A percentile compares a stretch with the other conserved stretches of the same genome.
Evolutionary conservation across 2,797 vertebrate genomes (phyloP).

Genomic region (Trichosurus vulpecula): DNA sequence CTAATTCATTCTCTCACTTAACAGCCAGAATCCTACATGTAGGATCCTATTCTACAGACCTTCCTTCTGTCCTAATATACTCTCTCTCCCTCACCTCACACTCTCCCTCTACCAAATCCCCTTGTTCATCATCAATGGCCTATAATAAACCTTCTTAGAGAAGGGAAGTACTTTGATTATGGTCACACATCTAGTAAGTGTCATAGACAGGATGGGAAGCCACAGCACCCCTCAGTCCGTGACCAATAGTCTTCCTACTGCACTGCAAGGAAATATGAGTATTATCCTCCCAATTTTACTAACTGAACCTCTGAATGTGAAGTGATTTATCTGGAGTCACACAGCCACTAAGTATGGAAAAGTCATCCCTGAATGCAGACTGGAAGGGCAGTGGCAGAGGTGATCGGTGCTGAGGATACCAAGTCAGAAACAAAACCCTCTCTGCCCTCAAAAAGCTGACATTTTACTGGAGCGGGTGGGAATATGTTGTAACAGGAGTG

Average conservation of each 20-base stretch:
- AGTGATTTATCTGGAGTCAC: not conserved
- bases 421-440: not conserved
- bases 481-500: not conserved
- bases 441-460: not conserved
- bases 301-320: not conserved
- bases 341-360: not conserved
- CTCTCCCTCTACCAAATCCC: not conserved
- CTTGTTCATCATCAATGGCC: not conserved
- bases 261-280: not conserved
- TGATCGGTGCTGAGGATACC: not conserved
- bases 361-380: not conserved
- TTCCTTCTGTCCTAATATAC: not conserved
- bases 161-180: not conserved
- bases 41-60: not conserved
- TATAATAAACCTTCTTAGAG: not conserved
- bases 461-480: not conserved
- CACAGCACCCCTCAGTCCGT: not conserved
- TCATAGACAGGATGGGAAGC: not conserved
- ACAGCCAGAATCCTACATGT: not conserved
- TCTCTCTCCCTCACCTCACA: not conserved
- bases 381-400: not conserved
- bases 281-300: not conserved
- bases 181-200: not conserved
- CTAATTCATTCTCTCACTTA: not conserved
- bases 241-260: not conserved